Percentiles rank a stretch among this genome's conserved stretches.
Evolutionary conservation across 2,797 vertebrate genomes (phyloP).

Genomic region (Dendrocincla tyrannina): DNA sequence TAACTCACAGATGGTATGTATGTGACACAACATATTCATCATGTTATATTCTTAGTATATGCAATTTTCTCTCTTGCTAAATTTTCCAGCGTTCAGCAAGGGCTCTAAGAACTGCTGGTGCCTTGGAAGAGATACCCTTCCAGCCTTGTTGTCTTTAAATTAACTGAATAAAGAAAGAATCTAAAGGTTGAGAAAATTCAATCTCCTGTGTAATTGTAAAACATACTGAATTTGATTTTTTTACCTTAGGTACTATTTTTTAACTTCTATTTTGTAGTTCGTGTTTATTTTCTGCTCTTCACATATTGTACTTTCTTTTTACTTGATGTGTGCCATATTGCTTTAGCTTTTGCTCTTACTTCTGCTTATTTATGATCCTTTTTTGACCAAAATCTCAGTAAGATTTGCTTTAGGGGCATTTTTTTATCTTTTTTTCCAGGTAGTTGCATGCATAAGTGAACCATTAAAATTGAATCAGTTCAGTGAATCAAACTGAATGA

Average conservation of each 20-base stretch:
- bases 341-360: conserved; percentile 61
- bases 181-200: conserved; percentile 54
- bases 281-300: conserved; percentile 43
- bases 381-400: conserved; percentile 67
- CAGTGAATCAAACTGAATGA: conserved; percentile 68
- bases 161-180: conserved; percentile 47
- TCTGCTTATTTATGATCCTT: conserved; percentile 73
- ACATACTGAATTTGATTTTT: conserved; percentile 47
- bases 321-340: conserved; percentile 28
- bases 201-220: conserved; percentile 59
- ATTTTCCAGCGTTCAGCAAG: conserved; percentile 51
- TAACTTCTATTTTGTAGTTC: conserved; percentile 46
- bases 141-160: conserved; percentile 37
- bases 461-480: conserved; percentile 72
- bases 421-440: conserved; percentile 67
- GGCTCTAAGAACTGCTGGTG: conserved; percentile 40
- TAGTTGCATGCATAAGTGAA: conserved; percentile 73
- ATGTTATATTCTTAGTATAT: conserved; percentile 70
- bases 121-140: conserved; percentile 55
- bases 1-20: conserved; percentile 74
- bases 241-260: conserved; percentile 59
- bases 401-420: conserved; percentile 71
- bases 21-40: conserved; percentile 76
- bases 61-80: conserved; percentile 64
- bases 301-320: conserved; percentile 53